Evolutionary conservation across 2,797 vertebrate genomes (phyloP).

Genomic region (Alosa sapidissima): DNA sequence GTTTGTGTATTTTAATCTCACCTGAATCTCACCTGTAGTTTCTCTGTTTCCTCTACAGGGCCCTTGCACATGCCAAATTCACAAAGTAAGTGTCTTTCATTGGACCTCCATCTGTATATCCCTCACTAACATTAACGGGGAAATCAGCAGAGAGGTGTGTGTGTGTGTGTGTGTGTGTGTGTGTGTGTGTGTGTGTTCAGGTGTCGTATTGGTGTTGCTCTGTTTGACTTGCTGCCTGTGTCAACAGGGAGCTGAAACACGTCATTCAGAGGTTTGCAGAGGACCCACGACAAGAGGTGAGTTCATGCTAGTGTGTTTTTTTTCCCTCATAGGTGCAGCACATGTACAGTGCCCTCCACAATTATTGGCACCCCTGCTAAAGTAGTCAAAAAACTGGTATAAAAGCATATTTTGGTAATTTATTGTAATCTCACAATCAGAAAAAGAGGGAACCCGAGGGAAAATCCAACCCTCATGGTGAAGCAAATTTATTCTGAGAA

Average conservation of each 20-base stretch:
- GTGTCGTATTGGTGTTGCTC: constrained; percentile 30
- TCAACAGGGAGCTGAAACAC: constrained; percentile 90
- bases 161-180: not conserved
- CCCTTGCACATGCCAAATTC: constrained; percentile 96
- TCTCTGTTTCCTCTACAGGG: constrained; percentile 73
- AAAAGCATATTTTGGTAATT: no score
- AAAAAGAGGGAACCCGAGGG: no score
- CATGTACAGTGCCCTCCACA: not conserved
- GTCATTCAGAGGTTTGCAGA: constrained; percentile 99
- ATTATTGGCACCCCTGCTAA: no score
- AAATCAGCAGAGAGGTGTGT: not conserved
- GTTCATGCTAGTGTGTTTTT: constrained; percentile 44
- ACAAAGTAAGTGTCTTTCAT: constrained; percentile 88
- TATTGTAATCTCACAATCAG: no score
- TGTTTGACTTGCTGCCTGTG: constrained; percentile 33
- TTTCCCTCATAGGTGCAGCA: not conserved
- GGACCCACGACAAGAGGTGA: constrained; percentile 96
- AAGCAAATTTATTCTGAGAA: no score
- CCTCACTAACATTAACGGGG: not conserved
- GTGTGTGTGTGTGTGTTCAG: constrained; percentile 2
- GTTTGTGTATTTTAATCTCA: not conserved
- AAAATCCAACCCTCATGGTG: no score
- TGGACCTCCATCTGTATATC: not conserved
- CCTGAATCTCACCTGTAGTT: constrained; percentile 17
- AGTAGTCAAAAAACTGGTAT: no score